Evolutionary conservation across 2,797 vertebrate genomes (phyloP), one percentile per base, ranked within the genome.

Genomic region (Channallabes apus): DNA sequence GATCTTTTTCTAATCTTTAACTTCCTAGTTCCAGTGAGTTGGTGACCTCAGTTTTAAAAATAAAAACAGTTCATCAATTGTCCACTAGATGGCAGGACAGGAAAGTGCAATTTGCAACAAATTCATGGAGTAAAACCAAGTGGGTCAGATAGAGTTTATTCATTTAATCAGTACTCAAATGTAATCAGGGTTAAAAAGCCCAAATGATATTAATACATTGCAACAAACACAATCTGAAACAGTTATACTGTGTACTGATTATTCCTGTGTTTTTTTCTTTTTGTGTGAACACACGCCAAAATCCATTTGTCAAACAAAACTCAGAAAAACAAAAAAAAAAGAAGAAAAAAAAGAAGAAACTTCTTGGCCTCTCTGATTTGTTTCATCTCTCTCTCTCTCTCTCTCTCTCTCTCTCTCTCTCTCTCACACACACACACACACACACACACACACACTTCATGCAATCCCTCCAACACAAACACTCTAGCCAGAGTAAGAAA

Each of bases 171-270:
- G 86, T 79, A 84, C 78, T 69, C 65, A 88, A 88, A 86, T 89
- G 87, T 86, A 88, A 87, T 89, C 51, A 90, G 90, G 84, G 91
- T 91, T 86, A 91, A 85, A 89, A 86, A 81, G 86, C 82, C 87
- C 82, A 89, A 90, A 32, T 93, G 78, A 92, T 80, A 89, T 89
- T 91, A 89, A 91, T 89, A 88, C 81, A 85, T 80, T 90, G 91
- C 91, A 89, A 88, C 87, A 89, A 58, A 82, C 85, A 87, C 72
- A 87, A 82, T 89, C 88, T 90, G 87, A 72, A 91, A 91, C 86
- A 81, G 61, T 61, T 61, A 61, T 82, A 84, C 76, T 87, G 82
- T 84, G 84, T 83, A 72, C 71, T 80, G 72, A 82, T 82, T 78
- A 76, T 69, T 73, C 41, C 73, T 84, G 35, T n/a, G 81, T 38